phyloP scores from a whole-genome alignment of 2,113 vertebrate species.

The Platysteira castanea region DNA sequence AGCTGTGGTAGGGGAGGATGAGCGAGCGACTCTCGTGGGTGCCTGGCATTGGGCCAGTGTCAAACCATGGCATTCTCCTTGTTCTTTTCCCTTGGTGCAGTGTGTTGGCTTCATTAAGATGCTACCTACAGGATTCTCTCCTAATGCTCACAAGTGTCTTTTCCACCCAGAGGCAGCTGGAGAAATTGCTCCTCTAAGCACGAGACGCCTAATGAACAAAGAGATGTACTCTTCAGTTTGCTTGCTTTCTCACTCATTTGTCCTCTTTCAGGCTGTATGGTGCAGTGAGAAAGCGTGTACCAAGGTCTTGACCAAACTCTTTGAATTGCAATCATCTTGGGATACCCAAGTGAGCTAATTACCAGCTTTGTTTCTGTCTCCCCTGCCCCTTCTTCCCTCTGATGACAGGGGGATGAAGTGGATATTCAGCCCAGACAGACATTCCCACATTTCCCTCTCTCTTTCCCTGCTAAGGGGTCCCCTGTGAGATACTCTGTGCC shows the following conservation, averaged over 20 bases:
- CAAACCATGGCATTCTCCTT: neutral
- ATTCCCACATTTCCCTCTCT: neutral
- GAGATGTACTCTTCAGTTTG: neutral
- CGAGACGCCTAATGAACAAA: slow-evolving; percentile 50
- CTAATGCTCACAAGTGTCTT: neutral
- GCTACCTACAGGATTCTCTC: neutral
- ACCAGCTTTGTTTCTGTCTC: slow-evolving; percentile 48
- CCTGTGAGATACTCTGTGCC: slow-evolving; percentile 14
- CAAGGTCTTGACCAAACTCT: slow-evolving; percentile 58
- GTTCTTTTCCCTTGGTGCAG: neutral
- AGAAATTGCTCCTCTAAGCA: slow-evolving; percentile 35
- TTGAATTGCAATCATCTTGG: slow-evolving; percentile 58
- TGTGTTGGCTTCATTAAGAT: neutral
- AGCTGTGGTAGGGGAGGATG: too few species aligned
- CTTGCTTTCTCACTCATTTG: neutral
- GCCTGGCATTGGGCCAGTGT: too few species aligned
- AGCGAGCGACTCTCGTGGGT: too few species aligned
- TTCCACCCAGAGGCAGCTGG: slow-evolving; percentile 13
- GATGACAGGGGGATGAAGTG: slow-evolving; percentile 41
- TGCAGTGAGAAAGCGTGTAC: neutral
- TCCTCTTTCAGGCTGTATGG: neutral
- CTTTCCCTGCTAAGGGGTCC: slow-evolving; percentile 19
- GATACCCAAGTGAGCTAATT: slow-evolving; percentile 60
- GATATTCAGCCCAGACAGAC: neutral
- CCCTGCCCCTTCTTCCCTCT: slow-evolving; percentile 6